Conservation (phyloP, 2,888 invertebrate species). For the Melieria omissa region DNA sequence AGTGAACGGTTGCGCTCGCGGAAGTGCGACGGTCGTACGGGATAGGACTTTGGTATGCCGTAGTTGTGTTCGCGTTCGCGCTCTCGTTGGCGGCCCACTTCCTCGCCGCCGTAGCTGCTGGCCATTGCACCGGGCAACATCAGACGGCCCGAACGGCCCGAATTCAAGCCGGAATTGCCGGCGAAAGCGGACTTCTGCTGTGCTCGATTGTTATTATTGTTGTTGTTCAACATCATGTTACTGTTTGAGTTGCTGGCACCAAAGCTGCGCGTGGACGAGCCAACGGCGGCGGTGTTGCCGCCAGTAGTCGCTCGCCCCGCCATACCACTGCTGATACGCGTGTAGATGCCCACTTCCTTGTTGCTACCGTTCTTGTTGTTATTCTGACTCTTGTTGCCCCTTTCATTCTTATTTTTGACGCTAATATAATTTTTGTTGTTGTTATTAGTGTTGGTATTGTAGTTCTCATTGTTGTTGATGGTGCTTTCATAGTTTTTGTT, state of each 20-base stretch:
- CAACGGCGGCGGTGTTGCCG: too few relatives aligned
- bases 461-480: slow-evolving; percentile 28
- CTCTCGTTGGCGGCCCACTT: slow-evolving; percentile 2
- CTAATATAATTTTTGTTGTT: neutral
- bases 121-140: slow-evolving; percentile 42
- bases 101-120: slow-evolving; percentile 10
- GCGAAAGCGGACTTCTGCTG: slow-evolving; percentile 35
- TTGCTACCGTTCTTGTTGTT: slow-evolving; percentile 15
- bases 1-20: slow-evolving; percentile 62
- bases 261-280: slow-evolving; percentile 1
- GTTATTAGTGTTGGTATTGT: neutral
- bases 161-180: slow-evolving; percentile 37
- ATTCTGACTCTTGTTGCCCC: slow-evolving; percentile 16
- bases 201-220: neutral
- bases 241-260: neutral
- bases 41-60: slow-evolving; percentile 52
- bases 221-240: neutral
- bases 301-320: neutral
- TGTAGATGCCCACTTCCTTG: slow-evolving; percentile 39
- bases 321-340: neutral
- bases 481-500: slow-evolving; percentile 17
- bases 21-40: slow-evolving; percentile 59
- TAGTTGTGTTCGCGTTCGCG: slow-evolving; percentile 28
- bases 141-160: slow-evolving; percentile 43
- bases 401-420: slow-evolving; percentile 35